Evolutionary conservation across 2,113 vertebrate species (phyloP).

Genomic region (Acrocephalus kingi): DNA sequence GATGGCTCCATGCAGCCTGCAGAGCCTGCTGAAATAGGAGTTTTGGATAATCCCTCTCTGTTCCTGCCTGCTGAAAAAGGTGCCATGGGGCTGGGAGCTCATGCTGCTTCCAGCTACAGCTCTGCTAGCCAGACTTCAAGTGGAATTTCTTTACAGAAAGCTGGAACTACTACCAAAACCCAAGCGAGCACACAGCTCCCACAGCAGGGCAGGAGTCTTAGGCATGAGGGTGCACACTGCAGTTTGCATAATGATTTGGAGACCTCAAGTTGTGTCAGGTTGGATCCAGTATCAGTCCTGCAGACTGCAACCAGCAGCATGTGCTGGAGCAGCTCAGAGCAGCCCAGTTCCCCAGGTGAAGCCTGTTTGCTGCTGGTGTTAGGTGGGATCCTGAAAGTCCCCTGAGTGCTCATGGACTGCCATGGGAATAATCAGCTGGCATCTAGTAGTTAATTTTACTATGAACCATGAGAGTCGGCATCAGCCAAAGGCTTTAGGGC

Average conservation of each 20-base stretch:
- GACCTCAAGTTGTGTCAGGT: background rate
- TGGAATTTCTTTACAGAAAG: background rate
- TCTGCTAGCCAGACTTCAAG: background rate
- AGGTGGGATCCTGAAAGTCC: background rate
- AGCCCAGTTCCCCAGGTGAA: background rate
- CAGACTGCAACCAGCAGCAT: background rate
- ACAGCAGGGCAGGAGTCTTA: accelerated
- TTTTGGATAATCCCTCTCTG: background rate
- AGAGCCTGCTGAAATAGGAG: background rate
- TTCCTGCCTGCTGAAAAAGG: background rate
- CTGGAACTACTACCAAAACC: background rate
- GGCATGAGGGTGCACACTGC: accelerated
- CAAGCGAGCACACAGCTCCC: accelerated
- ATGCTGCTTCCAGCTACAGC: background rate
- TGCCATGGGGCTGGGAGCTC: background rate
- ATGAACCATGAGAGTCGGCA: background rate
- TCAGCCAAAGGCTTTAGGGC: background rate
- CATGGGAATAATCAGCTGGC: background rate
- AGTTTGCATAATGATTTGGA: background rate
- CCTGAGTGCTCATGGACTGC: background rate
- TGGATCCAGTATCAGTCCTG: background rate
- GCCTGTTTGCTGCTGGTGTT: background rate
- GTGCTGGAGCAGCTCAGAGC: background rate
- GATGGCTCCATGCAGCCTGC: constrained; percentile 2
- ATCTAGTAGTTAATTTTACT: background rate